These are phyloP conservation scores for Crioceris asparagi DNA, from an alignment of 2,888 invertebrate species.

Conservation along the genomic window DNA sequence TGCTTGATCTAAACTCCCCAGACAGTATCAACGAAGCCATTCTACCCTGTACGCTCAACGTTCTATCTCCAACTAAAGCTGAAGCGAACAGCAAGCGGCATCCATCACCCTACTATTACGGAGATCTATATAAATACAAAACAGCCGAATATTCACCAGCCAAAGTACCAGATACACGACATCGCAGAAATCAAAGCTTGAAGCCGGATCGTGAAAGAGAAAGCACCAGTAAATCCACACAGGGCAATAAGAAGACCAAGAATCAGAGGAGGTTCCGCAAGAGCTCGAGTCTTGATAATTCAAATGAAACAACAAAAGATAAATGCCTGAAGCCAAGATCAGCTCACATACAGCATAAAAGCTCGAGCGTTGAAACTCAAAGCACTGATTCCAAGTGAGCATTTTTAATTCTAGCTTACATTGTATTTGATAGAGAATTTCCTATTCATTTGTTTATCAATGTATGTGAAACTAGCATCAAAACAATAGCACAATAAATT, in stretches of 20 bases:
- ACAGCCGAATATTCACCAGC: conserved; percentile 21
- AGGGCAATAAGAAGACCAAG: conserved; percentile 14
- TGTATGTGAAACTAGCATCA: too few species aligned
- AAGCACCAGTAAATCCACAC: too few species aligned
- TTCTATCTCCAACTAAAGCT: conserved; percentile 44
- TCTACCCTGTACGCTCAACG: conserved; percentile 33
- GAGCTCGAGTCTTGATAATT: conserved; percentile 29
- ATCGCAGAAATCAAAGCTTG: conserved; percentile 16
- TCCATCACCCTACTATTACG: conserved; percentile 76
- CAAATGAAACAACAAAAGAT: conserved; percentile 22
- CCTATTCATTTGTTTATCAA: too few species aligned
- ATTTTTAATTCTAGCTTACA: background rate
- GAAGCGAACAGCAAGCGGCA: conserved; percentile 46
- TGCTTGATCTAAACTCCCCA: conserved; percentile 55
- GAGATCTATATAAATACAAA: conserved; percentile 54
- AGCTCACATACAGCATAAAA: conserved; percentile 49
- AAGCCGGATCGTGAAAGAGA: conserved; percentile 15
- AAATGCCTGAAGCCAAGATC: conserved; percentile 35
- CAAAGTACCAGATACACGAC: conserved; percentile 5
- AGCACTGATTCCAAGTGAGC: conserved; percentile 45
- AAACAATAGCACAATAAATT: too few species aligned
- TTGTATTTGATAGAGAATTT: too few species aligned
- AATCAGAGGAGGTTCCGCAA: conserved; percentile 28
- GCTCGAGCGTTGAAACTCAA: conserved; percentile 63
- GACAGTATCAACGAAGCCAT: conserved; percentile 52